Percentiles rank a stretch among this genome's conserved stretches.
These are phyloP conservation scores for Hippopotamyrus pictus DNA, from an alignment of 2,797 vertebrate genomes.

Conservation along the genomic window DNA sequence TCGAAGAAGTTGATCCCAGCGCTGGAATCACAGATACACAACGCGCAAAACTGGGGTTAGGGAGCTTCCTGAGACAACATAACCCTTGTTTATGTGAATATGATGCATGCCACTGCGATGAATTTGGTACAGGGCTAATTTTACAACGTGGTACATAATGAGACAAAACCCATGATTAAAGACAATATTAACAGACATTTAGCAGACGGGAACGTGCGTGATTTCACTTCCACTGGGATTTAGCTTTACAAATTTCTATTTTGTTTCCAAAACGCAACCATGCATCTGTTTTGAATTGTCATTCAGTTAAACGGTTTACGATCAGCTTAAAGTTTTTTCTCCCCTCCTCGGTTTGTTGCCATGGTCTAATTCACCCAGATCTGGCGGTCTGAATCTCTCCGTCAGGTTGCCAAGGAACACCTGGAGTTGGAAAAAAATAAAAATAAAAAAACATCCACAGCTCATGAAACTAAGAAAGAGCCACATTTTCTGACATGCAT, in stretches of 20 bases:
- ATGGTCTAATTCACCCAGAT: neutral
- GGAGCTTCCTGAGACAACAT: neutral
- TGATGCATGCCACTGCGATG: neutral
- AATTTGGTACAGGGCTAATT: conserved; percentile 2
- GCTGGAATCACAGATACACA: neutral
- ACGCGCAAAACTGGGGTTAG: neutral
- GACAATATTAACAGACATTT: neutral
- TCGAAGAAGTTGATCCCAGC: neutral
- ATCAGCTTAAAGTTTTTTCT: neutral
- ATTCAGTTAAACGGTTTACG: conserved; percentile 8
- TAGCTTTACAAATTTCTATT: conserved; percentile 1
- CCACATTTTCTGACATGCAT: neutral
- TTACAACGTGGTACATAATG: neutral
- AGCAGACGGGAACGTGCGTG: neutral
- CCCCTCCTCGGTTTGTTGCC: neutral
- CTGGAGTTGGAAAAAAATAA: neutral
- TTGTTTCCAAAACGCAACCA: conserved; percentile 13
- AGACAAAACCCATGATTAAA: neutral
- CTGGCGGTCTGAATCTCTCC: neutral
- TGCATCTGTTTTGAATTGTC: conserved; percentile 23
- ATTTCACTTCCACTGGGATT: conserved; percentile 14
- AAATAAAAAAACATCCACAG: neutral
- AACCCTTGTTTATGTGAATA: neutral
- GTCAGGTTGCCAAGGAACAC: conserved; percentile 3
- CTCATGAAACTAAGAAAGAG: neutral